Conservation (phyloP, 1,140 invertebrate species). For the Drosophila pallidifrons region DNA sequence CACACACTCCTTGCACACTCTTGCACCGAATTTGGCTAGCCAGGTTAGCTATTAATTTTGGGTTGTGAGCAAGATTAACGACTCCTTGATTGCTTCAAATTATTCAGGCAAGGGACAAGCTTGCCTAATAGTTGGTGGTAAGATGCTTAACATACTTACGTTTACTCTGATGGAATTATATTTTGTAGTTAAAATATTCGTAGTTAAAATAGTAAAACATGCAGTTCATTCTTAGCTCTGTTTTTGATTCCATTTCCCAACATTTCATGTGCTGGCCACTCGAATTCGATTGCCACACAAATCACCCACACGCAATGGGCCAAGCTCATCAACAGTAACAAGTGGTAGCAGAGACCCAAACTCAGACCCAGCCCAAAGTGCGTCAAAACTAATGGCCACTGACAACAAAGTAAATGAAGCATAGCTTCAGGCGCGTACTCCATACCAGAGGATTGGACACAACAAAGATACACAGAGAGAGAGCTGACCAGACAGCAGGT, state of each 20-base stretch:
- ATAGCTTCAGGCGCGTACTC: constrained; percentile 56
- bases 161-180: no score
- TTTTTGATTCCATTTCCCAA: no score
- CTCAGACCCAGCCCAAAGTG: constrained; percentile 61
- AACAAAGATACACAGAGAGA: neutral
- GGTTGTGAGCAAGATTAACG: constrained; percentile 80
- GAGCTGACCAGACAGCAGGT: neutral
- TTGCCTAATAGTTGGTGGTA: constrained; percentile 50
- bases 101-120: constrained; percentile 34
- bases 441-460: constrained; percentile 18
- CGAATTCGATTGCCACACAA: constrained; percentile 32
- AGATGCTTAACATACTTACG: constrained; percentile 68
- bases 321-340: constrained; percentile 36
- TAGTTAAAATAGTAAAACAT: no score
- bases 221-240: no score
- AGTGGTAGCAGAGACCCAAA: constrained; percentile 11
- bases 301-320: constrained; percentile 41
- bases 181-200: no score
- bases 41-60: constrained; percentile 83
- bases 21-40: constrained; percentile 16
- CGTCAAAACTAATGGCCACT: constrained; percentile 79
- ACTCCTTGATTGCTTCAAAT: constrained; percentile 80
- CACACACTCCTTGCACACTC: neutral
- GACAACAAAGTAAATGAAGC: constrained; percentile 81
- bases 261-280: constrained; percentile 11